phyloP scores from a whole-genome alignment of 2,888 invertebrate species.

The Fragum sueziense region DNA sequence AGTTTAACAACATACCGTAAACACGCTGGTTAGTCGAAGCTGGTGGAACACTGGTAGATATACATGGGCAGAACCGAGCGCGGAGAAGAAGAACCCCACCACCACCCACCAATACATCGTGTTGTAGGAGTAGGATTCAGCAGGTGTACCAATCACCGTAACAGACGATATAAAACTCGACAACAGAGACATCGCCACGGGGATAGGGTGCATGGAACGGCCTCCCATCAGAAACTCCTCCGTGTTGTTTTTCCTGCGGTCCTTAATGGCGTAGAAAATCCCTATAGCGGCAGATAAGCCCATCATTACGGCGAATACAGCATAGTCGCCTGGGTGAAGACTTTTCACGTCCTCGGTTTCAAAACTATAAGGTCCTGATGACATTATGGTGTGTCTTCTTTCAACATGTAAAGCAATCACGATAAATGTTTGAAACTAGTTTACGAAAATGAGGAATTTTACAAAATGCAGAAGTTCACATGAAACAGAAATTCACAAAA shows the following conservation, averaged over 20 bases:
- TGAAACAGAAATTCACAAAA: too few relatives aligned
- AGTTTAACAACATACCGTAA: slow-evolving; percentile 19
- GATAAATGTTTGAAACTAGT: too few relatives aligned
- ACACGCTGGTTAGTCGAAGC: slow-evolving; percentile 8
- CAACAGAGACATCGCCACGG: slow-evolving; percentile 7
- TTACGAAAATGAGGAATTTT: too few relatives aligned
- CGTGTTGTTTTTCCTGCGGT: slow-evolving; percentile 3
- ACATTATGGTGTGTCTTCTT: too few relatives aligned
- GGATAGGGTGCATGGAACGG: slow-evolving; percentile 6
- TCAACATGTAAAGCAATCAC: too few relatives aligned
- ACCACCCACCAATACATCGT: slow-evolving; percentile 5
- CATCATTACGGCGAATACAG: slow-evolving; percentile 2
- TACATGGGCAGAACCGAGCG: slow-evolving; percentile 1
- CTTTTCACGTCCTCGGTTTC: not conserved
- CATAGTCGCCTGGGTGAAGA: slow-evolving; percentile 1
- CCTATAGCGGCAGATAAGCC: slow-evolving; percentile 3
- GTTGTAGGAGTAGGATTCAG: slow-evolving; percentile 4
- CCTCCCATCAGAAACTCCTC: slow-evolving; percentile 6
- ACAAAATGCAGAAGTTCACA: too few relatives aligned
- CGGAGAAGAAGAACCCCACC: not conserved
- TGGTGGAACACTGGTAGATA: slow-evolving; percentile 10
- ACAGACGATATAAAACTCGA: slow-evolving; percentile 5
- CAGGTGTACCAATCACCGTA: slow-evolving; percentile 15
- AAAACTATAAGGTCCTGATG: slow-evolving; percentile 6
- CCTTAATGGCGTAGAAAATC: slow-evolving; percentile 16